Conservation (phyloP, 2,888 invertebrate genomes). For the Drosophila colorata region DNA sequence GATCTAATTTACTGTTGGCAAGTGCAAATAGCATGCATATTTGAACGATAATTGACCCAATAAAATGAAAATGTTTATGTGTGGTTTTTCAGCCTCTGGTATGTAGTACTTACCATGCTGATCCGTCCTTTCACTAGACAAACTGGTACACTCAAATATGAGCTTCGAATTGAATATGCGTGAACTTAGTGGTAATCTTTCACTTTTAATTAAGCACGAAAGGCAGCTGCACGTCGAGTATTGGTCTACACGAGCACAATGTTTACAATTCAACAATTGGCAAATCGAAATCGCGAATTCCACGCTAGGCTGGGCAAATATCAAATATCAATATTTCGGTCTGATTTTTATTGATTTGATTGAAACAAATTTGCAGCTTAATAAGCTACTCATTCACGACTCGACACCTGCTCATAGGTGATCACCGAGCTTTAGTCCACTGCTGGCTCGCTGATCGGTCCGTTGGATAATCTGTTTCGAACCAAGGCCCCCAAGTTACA, state of each 20-base stretch:
- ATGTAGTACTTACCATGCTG: constrained; percentile 35
- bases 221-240: constrained; percentile 24
- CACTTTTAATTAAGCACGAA: constrained; percentile 57
- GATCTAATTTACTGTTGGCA: background rate
- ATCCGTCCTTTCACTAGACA: constrained; percentile 21
- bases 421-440: constrained; percentile 30
- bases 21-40: background rate
- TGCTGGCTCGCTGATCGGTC: constrained; percentile 24
- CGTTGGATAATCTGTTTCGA: constrained; percentile 31
- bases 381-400: constrained; percentile 56
- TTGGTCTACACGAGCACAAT: constrained; percentile 33
- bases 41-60: background rate
- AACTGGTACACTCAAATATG: constrained; percentile 10
- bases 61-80: background rate
- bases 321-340: constrained; percentile 39
- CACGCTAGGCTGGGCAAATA: constrained; percentile 63
- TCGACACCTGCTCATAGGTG: constrained; percentile 57
- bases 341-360: constrained; percentile 39
- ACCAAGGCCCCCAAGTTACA: constrained; percentile 70
- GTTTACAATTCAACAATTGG: constrained; percentile 48
- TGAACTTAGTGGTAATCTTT: constrained; percentile 55
- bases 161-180: background rate
- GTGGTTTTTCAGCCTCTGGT: background rate
- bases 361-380: constrained; percentile 48
- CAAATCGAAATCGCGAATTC: constrained; percentile 61